A percentile compares a stretch with the other conserved stretches of the same genome.
Evolutionary conservation across 2,113 vertebrate species (phyloP).

Genomic region (Tragelaphus strepsiceros): DNA sequence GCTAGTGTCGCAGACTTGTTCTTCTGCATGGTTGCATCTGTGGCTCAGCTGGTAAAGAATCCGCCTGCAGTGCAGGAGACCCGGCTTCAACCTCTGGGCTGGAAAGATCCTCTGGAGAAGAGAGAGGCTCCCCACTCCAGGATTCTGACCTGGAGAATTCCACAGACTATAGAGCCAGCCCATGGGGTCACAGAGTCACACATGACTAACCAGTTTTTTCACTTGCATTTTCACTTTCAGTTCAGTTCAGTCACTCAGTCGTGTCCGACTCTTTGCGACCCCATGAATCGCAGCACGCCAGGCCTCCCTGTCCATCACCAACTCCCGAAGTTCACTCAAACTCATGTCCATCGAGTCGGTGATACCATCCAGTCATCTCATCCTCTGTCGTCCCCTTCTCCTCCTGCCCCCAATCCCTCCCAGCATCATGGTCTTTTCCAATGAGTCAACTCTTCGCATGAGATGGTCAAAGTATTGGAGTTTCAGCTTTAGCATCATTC

Average conservation of each 20-base stretch:
- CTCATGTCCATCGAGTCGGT: rapidly evolving
- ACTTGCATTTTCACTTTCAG: not conserved
- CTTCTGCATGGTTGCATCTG: not conserved
- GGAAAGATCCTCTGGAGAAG: not conserved
- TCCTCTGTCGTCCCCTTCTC: too few relatives aligned
- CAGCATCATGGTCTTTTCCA: too few relatives aligned
- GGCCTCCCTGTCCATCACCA: too few relatives aligned
- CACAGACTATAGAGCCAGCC: not conserved
- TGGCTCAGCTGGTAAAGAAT: not conserved
- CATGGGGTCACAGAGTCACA: not conserved
- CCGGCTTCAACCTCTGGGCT: not conserved
- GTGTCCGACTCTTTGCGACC: too few relatives aligned
- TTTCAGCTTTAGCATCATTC: too few relatives aligned
- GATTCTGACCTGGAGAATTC: not conserved
- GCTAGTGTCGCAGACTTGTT: not conserved
- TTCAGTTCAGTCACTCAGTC: too few relatives aligned
- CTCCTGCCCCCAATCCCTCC: too few relatives aligned
- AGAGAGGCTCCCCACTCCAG: not conserved
- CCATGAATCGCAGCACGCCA: too few relatives aligned
- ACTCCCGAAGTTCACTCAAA: too few relatives aligned
- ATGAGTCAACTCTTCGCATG: too few relatives aligned
- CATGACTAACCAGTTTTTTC: not conserved
- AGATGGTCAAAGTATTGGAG: too few relatives aligned
- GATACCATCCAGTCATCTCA: too few relatives aligned
- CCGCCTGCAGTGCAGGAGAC: not conserved